Evolutionary conservation across 1,140 invertebrate species (phyloP).

Genomic region (Atta texana): DNA sequence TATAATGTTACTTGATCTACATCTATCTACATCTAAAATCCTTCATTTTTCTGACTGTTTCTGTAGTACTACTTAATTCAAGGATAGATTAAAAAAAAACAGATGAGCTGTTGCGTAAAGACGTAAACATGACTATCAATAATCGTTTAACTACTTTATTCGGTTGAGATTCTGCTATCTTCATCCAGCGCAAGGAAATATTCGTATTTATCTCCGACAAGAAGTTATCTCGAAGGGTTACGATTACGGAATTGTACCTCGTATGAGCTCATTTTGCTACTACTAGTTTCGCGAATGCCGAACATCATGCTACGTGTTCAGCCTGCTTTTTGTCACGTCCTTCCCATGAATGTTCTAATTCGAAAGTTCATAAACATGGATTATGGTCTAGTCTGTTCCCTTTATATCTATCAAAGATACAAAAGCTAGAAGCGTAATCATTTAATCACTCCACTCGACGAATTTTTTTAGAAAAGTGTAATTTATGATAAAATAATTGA

Average conservation of each 20-base stretch:
- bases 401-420: slow-evolving; percentile 1
- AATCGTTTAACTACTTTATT: slow-evolving; percentile 39
- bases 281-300: slow-evolving; percentile 44
- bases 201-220: neutral
- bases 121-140: slow-evolving; percentile 16
- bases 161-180: neutral
- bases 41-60: neutral
- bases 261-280: slow-evolving; percentile 12
- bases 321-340: slow-evolving; percentile 1
- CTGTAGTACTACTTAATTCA: slow-evolving; percentile 49
- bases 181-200: slow-evolving; percentile 2
- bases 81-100: slow-evolving; percentile 66
- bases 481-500: slow-evolving; percentile 21
- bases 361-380: slow-evolving; percentile 22
- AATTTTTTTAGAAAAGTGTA: slow-evolving; percentile 24
- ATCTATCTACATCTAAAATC: neutral
- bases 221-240: slow-evolving; percentile 32
- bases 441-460: slow-evolving; percentile 12
- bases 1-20: neutral
- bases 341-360: slow-evolving; percentile 18
- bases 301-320: slow-evolving; percentile 5
- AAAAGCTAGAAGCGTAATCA: slow-evolving; percentile 29
- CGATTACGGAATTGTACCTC: slow-evolving; percentile 35
- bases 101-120: neutral
- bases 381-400: neutral